Evolutionary conservation across 1,140 invertebrate genomes (phyloP), one percentile per base, ranked within the genome.

Genomic region (Chionoecetes opilio): DNA sequence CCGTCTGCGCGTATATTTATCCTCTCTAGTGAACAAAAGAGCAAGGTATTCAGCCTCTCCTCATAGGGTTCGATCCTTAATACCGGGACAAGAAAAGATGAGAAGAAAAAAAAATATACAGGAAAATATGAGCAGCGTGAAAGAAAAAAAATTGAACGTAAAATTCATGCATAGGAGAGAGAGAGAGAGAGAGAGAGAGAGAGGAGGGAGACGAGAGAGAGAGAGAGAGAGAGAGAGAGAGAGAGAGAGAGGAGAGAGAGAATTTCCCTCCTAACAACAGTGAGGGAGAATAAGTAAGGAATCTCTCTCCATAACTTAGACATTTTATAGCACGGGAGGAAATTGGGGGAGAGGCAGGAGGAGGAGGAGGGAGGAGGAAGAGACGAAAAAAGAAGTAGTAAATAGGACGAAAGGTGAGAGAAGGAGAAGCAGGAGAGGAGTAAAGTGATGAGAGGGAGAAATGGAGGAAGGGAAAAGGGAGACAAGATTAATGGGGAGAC

Each of bases 271-370:
- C 63, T n/a, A n/a, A 75, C 63, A 75, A 75, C 63, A 75, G 63
- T 75, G 63, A 75, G 63, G 63, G n/a, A 75, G 63, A 75, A 26
- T n/a, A n/a, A 26, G n/a, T 17, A 26, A 26, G n/a, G n/a, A n/a
- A 3, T 75, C 26, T 75, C 63, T 75, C 63, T 75, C 63, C 63
- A 75, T 75, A 75, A n/a, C 11, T 75, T 75, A 75, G 63, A 75
- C 63, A 75, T 75, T 75, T 75, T 75, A 75, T 75, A 75, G 63
- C n/a, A 75, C 63, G n/a, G 63, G 63, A 75, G 63, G 63, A 75
- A 75, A 75, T 75, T 75, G 63, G 63, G 63, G 63, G 63, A 75
- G 63, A 8, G n/a, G 63, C 21, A 75, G 63, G 63, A n/a, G 63
- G 63, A n/a, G 63, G 63, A 75, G 63, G 63, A 75, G 63, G 63